These are phyloP conservation scores for Drosophila kokeensis DNA, from an alignment of 2,888 invertebrate genomes.

Conservation along the genomic window DNA sequence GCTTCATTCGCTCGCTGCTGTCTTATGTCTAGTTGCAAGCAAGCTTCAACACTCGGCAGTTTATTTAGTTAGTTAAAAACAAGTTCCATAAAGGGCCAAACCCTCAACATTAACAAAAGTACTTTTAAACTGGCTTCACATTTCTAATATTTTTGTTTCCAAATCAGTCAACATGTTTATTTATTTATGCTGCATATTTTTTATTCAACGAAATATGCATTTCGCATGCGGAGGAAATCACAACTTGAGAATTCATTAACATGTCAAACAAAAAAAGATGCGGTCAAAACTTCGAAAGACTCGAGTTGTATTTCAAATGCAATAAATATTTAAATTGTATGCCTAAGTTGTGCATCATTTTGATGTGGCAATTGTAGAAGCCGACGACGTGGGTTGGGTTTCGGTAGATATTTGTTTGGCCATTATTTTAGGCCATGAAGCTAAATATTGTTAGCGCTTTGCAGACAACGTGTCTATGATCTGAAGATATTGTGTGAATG, in stretches of 20 bases:
- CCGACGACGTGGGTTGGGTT: slow-evolving; percentile 6
- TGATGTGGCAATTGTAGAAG: slow-evolving; percentile 9
- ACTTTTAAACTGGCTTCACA: background rate
- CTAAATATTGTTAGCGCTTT: background rate
- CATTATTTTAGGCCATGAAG: slow-evolving; percentile 6
- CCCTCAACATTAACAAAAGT: background rate
- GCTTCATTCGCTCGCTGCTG: background rate
- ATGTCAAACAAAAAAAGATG: slow-evolving; percentile 4
- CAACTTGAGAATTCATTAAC: background rate
- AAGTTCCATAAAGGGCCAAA: background rate
- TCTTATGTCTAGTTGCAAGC: background rate
- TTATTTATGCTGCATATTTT: background rate
- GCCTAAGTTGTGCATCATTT: slow-evolving; percentile 6
- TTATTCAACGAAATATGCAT: background rate
- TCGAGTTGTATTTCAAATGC: slow-evolving; percentile 2
- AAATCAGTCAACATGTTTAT: background rate
- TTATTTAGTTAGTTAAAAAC: background rate
- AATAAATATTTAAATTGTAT: slow-evolving; percentile 18
- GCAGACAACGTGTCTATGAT: slow-evolving; percentile 32
- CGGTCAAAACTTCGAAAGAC: background rate
- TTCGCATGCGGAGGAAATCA: slow-evolving; percentile 2
- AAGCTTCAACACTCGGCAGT: background rate
- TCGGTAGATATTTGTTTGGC: background rate
- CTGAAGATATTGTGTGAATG: slow-evolving; percentile 17
- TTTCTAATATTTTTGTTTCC: background rate